phyloP scores from a whole-genome alignment of 2,113 vertebrate species.

The Dicerorhinus sumatrensis region DNA sequence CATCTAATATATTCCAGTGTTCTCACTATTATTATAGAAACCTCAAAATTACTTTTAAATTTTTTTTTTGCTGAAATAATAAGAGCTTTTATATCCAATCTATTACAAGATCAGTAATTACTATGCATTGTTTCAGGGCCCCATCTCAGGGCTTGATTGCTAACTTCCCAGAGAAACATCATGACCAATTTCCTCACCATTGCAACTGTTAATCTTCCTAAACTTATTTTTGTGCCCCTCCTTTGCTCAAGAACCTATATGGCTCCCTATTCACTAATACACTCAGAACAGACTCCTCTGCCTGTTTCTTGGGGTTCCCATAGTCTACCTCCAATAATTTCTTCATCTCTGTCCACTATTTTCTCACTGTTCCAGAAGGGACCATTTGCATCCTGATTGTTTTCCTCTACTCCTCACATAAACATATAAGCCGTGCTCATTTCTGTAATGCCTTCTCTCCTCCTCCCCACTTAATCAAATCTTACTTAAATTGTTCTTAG shows the following conservation, averaged over 20 bases:
- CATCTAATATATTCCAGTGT: not conserved
- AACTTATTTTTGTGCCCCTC: not conserved
- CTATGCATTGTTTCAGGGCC: not conserved
- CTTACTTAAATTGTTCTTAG: not conserved
- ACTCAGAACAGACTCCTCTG: not conserved
- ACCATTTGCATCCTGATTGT: not conserved
- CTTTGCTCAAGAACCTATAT: not conserved
- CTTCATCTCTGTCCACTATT: not conserved
- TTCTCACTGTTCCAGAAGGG: not conserved
- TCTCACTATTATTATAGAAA: not conserved
- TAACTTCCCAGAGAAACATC: not conserved
- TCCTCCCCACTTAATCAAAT: not conserved
- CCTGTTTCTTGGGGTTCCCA: not conserved
- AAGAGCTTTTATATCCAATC: not conserved
- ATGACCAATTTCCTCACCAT: not conserved
- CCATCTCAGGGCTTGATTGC: not conserved
- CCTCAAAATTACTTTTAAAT: not conserved
- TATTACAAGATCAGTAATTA: not conserved
- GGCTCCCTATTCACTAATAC: not conserved
- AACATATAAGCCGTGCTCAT: not conserved
- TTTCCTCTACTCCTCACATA: not conserved
- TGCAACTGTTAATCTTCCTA: not conserved
- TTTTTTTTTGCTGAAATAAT: slow-evolving; percentile 30
- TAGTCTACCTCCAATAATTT: not conserved
- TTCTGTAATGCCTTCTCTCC: not conserved